Base-by-base conservation (phyloP, 2,888 invertebrate species). In the Myopa testacea region DNA sequence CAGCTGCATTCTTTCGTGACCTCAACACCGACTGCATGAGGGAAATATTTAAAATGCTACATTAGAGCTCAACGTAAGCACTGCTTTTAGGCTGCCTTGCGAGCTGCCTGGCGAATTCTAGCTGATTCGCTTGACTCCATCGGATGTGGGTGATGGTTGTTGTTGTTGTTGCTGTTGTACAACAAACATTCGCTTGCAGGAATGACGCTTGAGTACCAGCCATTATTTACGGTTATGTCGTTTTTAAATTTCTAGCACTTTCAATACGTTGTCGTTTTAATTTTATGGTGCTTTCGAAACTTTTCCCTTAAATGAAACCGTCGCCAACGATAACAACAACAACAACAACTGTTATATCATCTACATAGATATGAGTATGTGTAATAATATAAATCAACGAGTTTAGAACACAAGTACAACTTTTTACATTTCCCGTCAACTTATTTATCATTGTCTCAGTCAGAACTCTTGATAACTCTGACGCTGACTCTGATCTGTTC, bases 371-470 rank as follows among this genome's bases (percentile, higher is more conserved):
- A 16, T 37, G 40, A 60, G 40, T 55, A 55, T 34, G 55, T 14
- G 10, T 45, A 45, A 45, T 45, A 45, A 45, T 8, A 45, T 45
- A 45, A 45, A 45, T 45, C 45, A 45, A 55, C 0, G 16, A n/a
- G 55, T 4, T 34, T 14, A 65, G 38, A 67, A 55, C 67, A 75
- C 55, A 8, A 4, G 16, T 26, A 7, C 58, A 75, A 75, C 45
- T 75, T 69, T 75, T 55, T 69, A 34, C 60, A 58, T 55, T 75
- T 75, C 58, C 60, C 68, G 75, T 75, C 75, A 75, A 58, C 75
- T 60, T 45, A 58, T 68, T 60, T 69, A 58, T 26, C 68, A 19
- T 58, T 60, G 58, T 75, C 37, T 45, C 60, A 37, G 60, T 60
- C 6, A 16, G 10, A 70, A 45, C 45, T 45, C 34, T 70, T 50